Percentiles rank a stretch among this genome's conserved stretches.
These are phyloP conservation scores for Nomada hirtipes DNA, from an alignment of 2,888 invertebrate species.

Conservation along the genomic window DNA sequence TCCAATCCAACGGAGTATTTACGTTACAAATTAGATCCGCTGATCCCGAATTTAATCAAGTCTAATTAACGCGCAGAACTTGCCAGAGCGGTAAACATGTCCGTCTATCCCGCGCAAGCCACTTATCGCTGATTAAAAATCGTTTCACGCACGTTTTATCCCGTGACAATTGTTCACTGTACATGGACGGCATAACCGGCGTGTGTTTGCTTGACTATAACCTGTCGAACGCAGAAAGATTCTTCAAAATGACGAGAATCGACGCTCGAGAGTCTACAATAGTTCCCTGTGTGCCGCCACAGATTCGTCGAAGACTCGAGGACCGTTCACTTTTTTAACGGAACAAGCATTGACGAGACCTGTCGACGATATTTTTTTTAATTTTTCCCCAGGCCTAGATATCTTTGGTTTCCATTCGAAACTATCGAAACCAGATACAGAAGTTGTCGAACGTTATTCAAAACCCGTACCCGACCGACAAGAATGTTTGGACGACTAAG, in stretches of 20 bases:
- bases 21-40: constrained; percentile 59
- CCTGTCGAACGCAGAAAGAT: constrained; percentile 9
- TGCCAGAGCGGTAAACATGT: constrained; percentile 38
- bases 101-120: constrained; percentile 10
- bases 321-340: background rate
- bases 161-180: constrained; percentile 8
- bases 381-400: background rate
- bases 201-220: background rate
- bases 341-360: background rate
- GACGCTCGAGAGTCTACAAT: background rate
- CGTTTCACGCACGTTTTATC: constrained; percentile 8
- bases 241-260: background rate
- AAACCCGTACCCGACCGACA: too few relatives aligned
- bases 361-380: background rate
- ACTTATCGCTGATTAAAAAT: constrained; percentile 50
- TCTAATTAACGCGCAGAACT: constrained; percentile 54
- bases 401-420: background rate
- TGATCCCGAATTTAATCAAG: constrained; percentile 60
- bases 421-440: background rate
- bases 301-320: constrained; percentile 5
- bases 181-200: too few relatives aligned
- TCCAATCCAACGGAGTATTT: constrained; percentile 41
- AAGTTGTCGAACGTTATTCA: too few relatives aligned
- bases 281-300: background rate
- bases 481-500: too few relatives aligned